Base-by-base conservation (phyloP, 1,140 invertebrate genomes). In the Brachionus plicatilis region DNA sequence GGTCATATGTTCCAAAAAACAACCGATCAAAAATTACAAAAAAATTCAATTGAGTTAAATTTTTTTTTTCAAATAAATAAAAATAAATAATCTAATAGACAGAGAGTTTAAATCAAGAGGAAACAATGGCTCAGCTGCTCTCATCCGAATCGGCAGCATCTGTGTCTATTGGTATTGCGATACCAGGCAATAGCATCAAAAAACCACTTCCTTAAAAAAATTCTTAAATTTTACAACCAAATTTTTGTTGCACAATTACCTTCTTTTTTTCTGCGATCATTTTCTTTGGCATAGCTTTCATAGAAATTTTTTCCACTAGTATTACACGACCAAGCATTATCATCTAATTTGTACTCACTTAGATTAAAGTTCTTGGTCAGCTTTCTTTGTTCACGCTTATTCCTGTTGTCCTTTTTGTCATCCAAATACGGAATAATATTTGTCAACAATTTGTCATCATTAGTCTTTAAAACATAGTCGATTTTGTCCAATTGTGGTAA, bases 111-210 rank as follows among this genome's bases (percentile, higher is more conserved):
- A 47, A 47, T 47, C 8, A 60, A 60, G 20, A 72, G 33, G 6
- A n/a, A 20, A 20, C 17, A 41, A 11, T 72, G 33, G 12, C 33
- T 72, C 17, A 72, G 9, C 43, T 50, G 45, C 72, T 76, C 45
- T 65, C 79, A 45, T 82, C 79, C 27, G 79, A 82, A 45, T 82
- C 79, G 60, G 37, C 79, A 11, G 79, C 79, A 45, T 82, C 79
- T 29, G 79, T 82, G 14, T 82, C 79, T 17, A 82, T 82, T 12
- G 79, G 79, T 43, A 82, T 82, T 0, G 79, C 79, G 9, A 82
- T 82, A 68, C 79, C 79, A 7, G 79, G 79, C 24, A 82, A 65
- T 60, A 82, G 79, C 79, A 82, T 82, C 17, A 82, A 68, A 68
- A 82, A 82, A 27, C 65, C 79, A 65, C 33, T 65, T 29, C 79